Conservation (phyloP, 2,888 invertebrate genomes). For the Bombylius discolor region DNA sequence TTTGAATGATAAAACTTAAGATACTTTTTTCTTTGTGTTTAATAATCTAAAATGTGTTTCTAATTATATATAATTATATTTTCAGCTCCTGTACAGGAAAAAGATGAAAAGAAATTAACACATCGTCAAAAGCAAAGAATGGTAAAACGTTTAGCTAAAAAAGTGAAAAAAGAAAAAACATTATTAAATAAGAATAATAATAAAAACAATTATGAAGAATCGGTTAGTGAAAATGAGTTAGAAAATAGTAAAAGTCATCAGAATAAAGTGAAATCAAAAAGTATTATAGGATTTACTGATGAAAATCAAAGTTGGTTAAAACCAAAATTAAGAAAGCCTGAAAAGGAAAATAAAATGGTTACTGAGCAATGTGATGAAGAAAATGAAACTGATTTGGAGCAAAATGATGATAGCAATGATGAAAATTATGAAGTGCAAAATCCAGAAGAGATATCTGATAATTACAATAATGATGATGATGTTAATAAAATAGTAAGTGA, state of each 20-base stretch:
- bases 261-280: no score
- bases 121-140: slow-evolving; percentile 57
- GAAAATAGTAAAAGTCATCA: no score
- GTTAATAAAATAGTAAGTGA: slow-evolving; percentile 22
- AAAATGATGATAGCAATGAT: slow-evolving; percentile 21
- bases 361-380: slow-evolving; percentile 22
- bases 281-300: slow-evolving; percentile 47
- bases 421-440: not conserved
- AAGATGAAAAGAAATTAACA: slow-evolving; percentile 47
- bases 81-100: slow-evolving; percentile 35
- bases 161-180: slow-evolving; percentile 15
- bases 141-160: slow-evolving; percentile 46
- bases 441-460: not conserved
- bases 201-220: no score
- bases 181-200: no score
- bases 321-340: slow-evolving; percentile 39
- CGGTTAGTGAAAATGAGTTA: no score
- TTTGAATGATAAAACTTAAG: no score
- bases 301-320: slow-evolving; percentile 60
- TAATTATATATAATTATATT: not conserved
- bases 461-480: slow-evolving; percentile 5
- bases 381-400: slow-evolving; percentile 19
- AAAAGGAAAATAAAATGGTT: slow-evolving; percentile 20
- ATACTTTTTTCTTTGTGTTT: no score
- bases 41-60: no score